A percentile compares a stretch with the other conserved stretches of the same genome.
Conservation (phyloP, 2,888 invertebrate genomes). For the Halictus quadricinctus region DNA sequence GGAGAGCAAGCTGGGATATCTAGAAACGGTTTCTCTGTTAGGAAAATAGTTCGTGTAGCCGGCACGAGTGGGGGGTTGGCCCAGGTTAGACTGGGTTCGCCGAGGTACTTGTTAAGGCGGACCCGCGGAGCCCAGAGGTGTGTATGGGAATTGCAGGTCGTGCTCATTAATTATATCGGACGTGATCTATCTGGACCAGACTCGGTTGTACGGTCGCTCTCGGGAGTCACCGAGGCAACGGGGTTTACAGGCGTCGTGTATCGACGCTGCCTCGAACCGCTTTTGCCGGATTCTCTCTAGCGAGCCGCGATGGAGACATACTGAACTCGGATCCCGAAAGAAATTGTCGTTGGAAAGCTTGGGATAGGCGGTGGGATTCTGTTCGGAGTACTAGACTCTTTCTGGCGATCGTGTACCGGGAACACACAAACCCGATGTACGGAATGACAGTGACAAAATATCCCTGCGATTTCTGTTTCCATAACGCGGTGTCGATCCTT, state of each 20-base stretch:
- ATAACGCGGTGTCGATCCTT: not conserved
- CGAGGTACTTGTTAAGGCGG: conserved; percentile 74
- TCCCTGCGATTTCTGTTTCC: not conserved
- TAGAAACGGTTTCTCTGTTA: conserved; percentile 64
- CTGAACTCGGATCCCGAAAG: conserved; percentile 9
- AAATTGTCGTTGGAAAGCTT: conserved; percentile 15
- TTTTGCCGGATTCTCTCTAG: conserved; percentile 1
- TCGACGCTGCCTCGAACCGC: conserved; percentile 24
- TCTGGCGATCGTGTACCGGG: not conserved
- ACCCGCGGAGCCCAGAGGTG: conserved; percentile 71
- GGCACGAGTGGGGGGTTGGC: conserved; percentile 52
- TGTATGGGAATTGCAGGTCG: conserved; percentile 79
- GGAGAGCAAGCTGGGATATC: conserved; percentile 65
- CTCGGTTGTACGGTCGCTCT: conserved; percentile 57
- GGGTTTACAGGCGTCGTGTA: conserved; percentile 56
- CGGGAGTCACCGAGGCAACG: conserved; percentile 65
- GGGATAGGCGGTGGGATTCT: conserved; percentile 15
- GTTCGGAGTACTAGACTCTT: conserved; percentile 3
- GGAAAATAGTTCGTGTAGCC: conserved; percentile 60
- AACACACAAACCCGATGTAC: not conserved
- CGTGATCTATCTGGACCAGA: conserved; percentile 79
- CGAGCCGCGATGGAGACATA: conserved; percentile 4
- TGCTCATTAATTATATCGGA: conserved; percentile 80
- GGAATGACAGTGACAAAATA: conserved; percentile 7
- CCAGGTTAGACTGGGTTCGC: conserved; percentile 60